A percentile compares a stretch with the other conserved stretches of the same genome.
phyloP scores from a whole-genome alignment of 2,113 vertebrate species.

The Myotis davidii region DNA sequence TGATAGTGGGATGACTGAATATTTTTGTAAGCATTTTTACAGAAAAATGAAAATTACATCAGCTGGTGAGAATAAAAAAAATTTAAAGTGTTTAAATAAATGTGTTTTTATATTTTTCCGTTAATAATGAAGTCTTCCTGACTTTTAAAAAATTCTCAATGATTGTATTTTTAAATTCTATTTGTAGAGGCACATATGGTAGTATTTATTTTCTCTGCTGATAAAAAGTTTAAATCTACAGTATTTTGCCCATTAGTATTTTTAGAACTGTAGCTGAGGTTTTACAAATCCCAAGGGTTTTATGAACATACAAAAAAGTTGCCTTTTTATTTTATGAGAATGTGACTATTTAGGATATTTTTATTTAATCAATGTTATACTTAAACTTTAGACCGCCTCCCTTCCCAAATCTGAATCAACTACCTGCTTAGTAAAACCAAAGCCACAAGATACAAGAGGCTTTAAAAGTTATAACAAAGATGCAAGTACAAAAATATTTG shows the following conservation, averaged over 20 bases:
- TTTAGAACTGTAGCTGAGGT: conserved; percentile 34
- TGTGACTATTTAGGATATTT: not conserved
- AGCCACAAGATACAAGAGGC: not conserved
- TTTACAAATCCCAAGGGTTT: conserved; percentile 54
- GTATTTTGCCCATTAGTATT: not conserved
- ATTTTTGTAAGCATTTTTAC: conserved; percentile 50
- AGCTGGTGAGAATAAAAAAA: not conserved
- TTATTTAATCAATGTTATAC: conserved; percentile 39
- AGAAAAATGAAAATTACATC: conserved; percentile 23
- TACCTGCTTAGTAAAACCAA: not conserved
- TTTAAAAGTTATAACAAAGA: conserved; percentile 8
- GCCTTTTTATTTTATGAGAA: conserved; percentile 22
- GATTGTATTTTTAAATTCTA: not conserved
- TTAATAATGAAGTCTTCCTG: conserved; percentile 17
- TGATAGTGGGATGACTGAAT: not conserved
- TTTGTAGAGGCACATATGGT: conserved; percentile 13
- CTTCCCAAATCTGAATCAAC: not conserved
- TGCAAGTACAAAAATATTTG: not conserved
- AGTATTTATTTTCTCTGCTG: conserved; percentile 12
- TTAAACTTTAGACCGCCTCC: not conserved
- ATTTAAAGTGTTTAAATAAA: conserved; percentile 25
- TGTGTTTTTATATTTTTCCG: not conserved
- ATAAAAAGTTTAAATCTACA: not conserved
- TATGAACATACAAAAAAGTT: not conserved
- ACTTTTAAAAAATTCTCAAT: not conserved